Evolutionary conservation across 2,888 invertebrate species (phyloP), one percentile per base, ranked within the genome.

Genomic region (Euspilapteryx auroguttella): DNA sequence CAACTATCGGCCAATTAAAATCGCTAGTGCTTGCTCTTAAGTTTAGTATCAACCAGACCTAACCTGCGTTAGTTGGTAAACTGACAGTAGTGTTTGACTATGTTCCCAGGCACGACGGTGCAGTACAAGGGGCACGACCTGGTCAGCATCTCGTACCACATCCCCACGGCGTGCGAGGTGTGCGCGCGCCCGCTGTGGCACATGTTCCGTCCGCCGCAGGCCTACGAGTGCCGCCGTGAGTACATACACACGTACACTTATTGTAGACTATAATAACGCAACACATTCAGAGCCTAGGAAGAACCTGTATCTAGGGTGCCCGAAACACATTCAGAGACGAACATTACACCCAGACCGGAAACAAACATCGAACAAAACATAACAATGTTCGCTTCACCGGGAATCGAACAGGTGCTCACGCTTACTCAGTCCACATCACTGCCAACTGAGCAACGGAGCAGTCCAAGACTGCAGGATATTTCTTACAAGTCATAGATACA

Each of bases 131-230:
- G 97, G 9, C 98, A 99, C 76, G 97, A 97, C 73, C 91, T 98
- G 57, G 83, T 96, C 38, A 89, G 91, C 63, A 93, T 98, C 51
- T 92, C 92, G 44, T 98, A 93, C 77, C 96, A 98, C 71, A 97
- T 96, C 86, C 97, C 98, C 31, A 95, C 97, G 8, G 89, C 92
- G 42, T 99, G 98, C 78, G 98, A 98, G 78, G 89, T 94, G 42
- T 99, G 99, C 80, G 87, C 94, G 38, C 94, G 94, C 54, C 95
- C 95, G 47, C 81, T 98, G 44, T 98, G 95, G 93, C 89, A 96
- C 71, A 89, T 98, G 87, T 90, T 99, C 71, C 87, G 95, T 51
- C 98, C 98, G 41, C 97, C 98, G 37, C 92, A 94, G 41, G 98
- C 98, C 35, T 83, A 95, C 50, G 98, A 98, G 78, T 99, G 99